Conservation (phyloP, 2,888 invertebrate species). For the Gibbula magus region DNA sequence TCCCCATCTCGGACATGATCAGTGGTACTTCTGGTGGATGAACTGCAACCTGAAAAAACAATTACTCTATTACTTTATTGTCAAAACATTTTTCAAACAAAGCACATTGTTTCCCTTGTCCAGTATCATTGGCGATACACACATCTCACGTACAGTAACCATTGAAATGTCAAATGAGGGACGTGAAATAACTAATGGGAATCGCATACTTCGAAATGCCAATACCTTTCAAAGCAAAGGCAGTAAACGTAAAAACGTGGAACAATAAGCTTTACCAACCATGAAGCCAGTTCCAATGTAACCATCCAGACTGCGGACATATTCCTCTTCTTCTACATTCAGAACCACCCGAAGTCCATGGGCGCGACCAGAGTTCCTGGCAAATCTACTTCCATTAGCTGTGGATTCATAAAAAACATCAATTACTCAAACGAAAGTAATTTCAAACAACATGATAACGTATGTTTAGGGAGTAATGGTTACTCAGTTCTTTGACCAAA, state of each 20-base stretch:
- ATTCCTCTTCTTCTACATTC: conserved; percentile 26
- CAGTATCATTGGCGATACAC: not conserved
- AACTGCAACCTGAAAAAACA: conserved; percentile 22
- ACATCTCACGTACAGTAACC: no score
- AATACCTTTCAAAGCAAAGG: no score
- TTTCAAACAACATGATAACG: no score
- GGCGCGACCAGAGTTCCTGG: conserved; percentile 26
- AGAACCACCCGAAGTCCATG: conserved; percentile 29
- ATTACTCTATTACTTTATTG: no score
- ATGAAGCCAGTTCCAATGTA: conserved; percentile 31
- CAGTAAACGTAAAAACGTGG: no score
- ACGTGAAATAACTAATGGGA: no score
- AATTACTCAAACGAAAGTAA: no score
- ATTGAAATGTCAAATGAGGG: no score
- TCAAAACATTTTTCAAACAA: no score
- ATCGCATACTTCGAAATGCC: no score
- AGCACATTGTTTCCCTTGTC: not conserved
- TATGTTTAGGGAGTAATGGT: no score
- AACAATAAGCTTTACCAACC: not conserved
- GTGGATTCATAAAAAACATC: not conserved
- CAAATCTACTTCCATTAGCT: conserved; percentile 17
- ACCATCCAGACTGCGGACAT: conserved; percentile 26
- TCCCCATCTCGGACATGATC: conserved; percentile 30
- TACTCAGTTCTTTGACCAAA: no score
- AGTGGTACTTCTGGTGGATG: conserved; percentile 27